Evolutionary conservation across 2,113 vertebrate species (phyloP).

Genomic region (Sebastes fasciatus): DNA sequence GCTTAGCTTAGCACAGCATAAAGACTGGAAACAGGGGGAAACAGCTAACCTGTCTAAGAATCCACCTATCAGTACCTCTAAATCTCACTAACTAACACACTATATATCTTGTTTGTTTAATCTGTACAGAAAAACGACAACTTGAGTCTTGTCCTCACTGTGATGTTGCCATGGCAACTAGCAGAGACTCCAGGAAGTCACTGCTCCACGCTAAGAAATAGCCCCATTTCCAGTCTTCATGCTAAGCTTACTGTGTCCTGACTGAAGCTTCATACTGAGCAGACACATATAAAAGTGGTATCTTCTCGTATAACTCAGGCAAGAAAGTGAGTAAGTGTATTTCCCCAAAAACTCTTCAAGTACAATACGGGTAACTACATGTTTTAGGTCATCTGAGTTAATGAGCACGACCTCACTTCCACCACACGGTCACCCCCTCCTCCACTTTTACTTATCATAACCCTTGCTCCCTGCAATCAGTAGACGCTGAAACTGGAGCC

Average conservation of each 20-base stretch:
- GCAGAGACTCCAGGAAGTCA: background rate
- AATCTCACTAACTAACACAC: background rate
- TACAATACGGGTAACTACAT: background rate
- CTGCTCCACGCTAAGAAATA: background rate
- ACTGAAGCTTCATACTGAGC: background rate
- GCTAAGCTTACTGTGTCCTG: background rate
- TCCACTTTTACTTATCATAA: constrained; percentile 75
- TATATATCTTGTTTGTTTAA: background rate
- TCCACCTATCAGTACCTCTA: background rate
- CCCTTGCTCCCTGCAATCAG: constrained; percentile 67
- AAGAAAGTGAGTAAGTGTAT: no score
- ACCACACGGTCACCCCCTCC: constrained; percentile 6
- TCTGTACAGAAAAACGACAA: background rate
- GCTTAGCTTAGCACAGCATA: background rate
- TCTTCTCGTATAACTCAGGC: no score
- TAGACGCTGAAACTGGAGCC: constrained; percentile 81
- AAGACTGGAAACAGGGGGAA: background rate
- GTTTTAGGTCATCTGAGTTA: background rate
- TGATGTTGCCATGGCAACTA: background rate
- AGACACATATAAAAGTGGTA: background rate
- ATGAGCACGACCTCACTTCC: background rate
- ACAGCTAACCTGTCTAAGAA: background rate
- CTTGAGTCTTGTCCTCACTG: background rate
- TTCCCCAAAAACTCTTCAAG: background rate
- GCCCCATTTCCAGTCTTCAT: background rate